Conservation (phyloP, 1,140 invertebrate genomes). For the Drosophila rhopaloa region DNA sequence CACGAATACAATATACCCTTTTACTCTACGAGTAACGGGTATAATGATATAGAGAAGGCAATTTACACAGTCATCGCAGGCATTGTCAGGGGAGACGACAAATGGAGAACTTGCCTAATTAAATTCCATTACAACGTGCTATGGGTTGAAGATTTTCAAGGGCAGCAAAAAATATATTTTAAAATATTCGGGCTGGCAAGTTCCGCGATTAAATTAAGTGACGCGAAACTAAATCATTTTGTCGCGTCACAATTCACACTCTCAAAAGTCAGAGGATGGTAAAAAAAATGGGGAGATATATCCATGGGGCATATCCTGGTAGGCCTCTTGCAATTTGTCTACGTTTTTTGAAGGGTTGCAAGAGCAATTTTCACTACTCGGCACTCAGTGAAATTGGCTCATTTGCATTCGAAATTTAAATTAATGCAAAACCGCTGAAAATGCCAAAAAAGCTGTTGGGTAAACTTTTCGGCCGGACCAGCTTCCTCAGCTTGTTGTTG, state of each 20-base stretch:
- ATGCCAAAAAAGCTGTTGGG: slow-evolving; percentile 66
- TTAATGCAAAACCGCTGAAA: slow-evolving; percentile 83
- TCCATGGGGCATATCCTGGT: slow-evolving; percentile 13
- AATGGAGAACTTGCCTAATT: slow-evolving; percentile 65
- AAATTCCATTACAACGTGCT: slow-evolving; percentile 81
- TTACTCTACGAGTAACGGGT: no score
- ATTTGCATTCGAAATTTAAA: slow-evolving; percentile 84
- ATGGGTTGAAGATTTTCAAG: slow-evolving; percentile 65
- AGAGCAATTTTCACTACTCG: slow-evolving; percentile 51
- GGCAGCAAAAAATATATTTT: slow-evolving; percentile 24
- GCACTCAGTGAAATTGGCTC: slow-evolving; percentile 82
- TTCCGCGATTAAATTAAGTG: slow-evolving; percentile 67
- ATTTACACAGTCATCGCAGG: slow-evolving; percentile 34
- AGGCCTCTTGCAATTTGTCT: slow-evolving; percentile 70
- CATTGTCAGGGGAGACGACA: slow-evolving; percentile 38
- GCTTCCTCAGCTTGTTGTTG: slow-evolving; percentile 17
- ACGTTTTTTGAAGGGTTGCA: slow-evolving; percentile 56
- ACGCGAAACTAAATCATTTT: slow-evolving; percentile 73
- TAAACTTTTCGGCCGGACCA: slow-evolving; percentile 62
- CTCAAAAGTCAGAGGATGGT: slow-evolving; percentile 22
- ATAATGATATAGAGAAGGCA: slow-evolving; percentile 59
- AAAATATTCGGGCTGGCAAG: slow-evolving; percentile 16
- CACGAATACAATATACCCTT: no score
- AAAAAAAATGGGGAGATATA: slow-evolving; percentile 5
- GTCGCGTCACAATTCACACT: slow-evolving; percentile 50